phyloP scores from a whole-genome alignment of 2,888 invertebrate species.

The Empis livida region DNA sequence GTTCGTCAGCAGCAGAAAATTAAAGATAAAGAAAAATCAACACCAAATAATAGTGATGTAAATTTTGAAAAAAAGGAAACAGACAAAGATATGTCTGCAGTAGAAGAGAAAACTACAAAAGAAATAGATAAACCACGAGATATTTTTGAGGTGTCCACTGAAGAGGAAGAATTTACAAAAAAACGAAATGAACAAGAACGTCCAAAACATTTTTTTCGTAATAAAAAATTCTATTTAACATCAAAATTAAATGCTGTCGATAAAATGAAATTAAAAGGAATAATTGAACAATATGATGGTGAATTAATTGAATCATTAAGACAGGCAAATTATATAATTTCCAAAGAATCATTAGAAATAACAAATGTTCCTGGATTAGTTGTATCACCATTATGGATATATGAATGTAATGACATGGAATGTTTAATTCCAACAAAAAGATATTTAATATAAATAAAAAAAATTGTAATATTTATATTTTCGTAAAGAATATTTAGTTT shows the following conservation, averaged over 20 bases:
- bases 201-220: slow-evolving; percentile 12
- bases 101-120: slow-evolving; percentile 10
- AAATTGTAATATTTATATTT: no score
- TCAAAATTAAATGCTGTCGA: slow-evolving; percentile 13
- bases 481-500: no score
- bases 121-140: slow-evolving; percentile 9
- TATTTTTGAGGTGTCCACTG: slow-evolving; percentile 28
- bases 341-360: slow-evolving; percentile 5
- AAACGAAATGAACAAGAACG: neutral
- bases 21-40: neutral
- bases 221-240: slow-evolving; percentile 15
- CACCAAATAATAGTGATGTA: neutral
- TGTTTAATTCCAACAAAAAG: slow-evolving; percentile 17
- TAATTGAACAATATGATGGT: slow-evolving; percentile 14
- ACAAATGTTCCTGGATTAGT: slow-evolving; percentile 12
- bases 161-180: slow-evolving; percentile 24
- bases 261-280: slow-evolving; percentile 13
- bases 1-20: slow-evolving; percentile 7
- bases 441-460: slow-evolving; percentile 9
- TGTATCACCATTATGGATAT: slow-evolving; percentile 18
- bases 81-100: neutral
- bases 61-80: neutral
- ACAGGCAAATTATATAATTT: slow-evolving; percentile 14
- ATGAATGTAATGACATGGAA: slow-evolving; percentile 19
- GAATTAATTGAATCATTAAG: slow-evolving; percentile 4